Base-by-base conservation (phyloP, 2,888 invertebrate genomes). In the Romanomermis culicivorax region DNA sequence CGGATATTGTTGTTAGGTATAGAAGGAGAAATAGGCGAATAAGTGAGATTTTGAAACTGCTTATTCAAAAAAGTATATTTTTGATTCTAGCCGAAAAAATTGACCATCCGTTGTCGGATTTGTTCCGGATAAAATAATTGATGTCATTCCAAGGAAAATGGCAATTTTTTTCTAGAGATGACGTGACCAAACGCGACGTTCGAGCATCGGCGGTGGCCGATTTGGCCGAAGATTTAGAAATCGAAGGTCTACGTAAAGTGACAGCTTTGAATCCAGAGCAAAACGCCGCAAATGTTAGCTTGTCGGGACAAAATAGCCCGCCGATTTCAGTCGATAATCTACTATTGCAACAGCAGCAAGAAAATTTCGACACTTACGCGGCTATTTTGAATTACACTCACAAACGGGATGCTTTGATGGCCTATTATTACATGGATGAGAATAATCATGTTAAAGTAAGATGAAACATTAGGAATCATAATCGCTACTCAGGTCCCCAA, bases 341-440 rank as follows among this genome's bases (percentile, higher is more conserved):
- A 52, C 43, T 47, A 47, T 55, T 51, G 42, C n/a, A n/a, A n/a
- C 26, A 29, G 43, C 23, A 11, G 45, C 50, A 52, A 42, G 58
- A 59, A 27, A 64, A 64, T 51, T 72, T 75, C 52, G 77, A 78
- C 62, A 75, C 76, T 0, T 74, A 77, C 60, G 76, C 77, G 51
- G 72, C 75, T 62, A 75, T 78, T 55, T 67, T 78, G 2, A 71
- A 75, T 59, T 83, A 83, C 62, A 85, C 86, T 53, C 76, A 81
- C 48, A 80, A 84, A 62, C 85, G 87, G 65, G 88, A 89, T 62
- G 82, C 87, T 0, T 75, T 85, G 7, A 83, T 88, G 75, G 82
- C 86, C 0, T 88, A 84, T 72, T 87, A 88, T 72, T 89, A 87
- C 69, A 79, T 83, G 68, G 86, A 87, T 69, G 80, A 82, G 63